These are phyloP conservation scores for Ceratitis capitata DNA, from an alignment of 1,140 invertebrate genomes.

Conservation along the genomic window DNA sequence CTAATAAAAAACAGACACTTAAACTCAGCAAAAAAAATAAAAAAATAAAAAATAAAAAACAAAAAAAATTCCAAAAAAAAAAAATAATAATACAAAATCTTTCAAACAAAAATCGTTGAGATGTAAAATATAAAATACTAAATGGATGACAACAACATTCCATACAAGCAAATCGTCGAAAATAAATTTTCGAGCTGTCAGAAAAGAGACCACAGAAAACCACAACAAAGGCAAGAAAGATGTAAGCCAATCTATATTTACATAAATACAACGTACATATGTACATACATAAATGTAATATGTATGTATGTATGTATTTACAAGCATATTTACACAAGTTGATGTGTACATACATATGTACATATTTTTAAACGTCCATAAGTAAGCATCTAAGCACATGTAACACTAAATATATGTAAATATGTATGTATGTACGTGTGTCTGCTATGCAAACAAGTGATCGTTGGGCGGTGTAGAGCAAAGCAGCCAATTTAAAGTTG, in stretches of 20 bases:
- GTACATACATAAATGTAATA: no score
- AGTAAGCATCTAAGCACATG: not conserved
- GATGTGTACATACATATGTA: not conserved
- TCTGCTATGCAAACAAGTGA: not conserved
- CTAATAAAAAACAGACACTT: slow-evolving; percentile 11
- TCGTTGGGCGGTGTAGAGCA: not conserved
- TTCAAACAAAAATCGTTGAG: not conserved
- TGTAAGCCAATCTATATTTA: no score
- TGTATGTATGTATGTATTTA: not conserved
- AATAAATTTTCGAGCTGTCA: slow-evolving; percentile 36
- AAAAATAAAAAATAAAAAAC: not conserved
- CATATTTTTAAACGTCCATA: not conserved
- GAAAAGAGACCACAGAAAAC: slow-evolving; percentile 20
- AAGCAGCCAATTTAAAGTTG: not conserved
- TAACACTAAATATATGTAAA: not conserved
- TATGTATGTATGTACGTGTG: not conserved
- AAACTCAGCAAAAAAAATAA: not conserved
- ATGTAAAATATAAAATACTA: not conserved
- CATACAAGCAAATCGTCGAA: slow-evolving; percentile 20
- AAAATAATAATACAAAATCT: not conserved
- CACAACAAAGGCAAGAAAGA: slow-evolving; percentile 13
- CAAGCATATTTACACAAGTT: not conserved
- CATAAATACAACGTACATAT: no score
- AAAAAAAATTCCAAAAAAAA: not conserved
- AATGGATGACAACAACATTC: slow-evolving; percentile 25